Percentiles rank a stretch among this genome's conserved stretches.
Conservation (phyloP, 2,888 invertebrate species). For the Lamellibrachia satsuma region DNA sequence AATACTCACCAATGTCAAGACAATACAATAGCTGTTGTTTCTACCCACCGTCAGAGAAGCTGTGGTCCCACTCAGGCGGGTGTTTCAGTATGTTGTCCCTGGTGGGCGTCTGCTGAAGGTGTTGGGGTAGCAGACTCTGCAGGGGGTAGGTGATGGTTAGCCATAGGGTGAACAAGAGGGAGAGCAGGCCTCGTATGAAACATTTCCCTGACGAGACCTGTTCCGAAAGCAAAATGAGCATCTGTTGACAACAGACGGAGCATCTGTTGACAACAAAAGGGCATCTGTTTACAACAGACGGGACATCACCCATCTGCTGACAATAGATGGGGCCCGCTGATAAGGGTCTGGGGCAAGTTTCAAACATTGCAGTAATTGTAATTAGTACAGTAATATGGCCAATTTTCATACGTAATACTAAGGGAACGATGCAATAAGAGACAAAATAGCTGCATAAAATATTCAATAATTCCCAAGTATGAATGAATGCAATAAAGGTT, state of each 20-base stretch:
- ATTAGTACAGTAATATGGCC: neutral
- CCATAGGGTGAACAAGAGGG: slow-evolving; percentile 45
- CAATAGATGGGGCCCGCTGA: neutral
- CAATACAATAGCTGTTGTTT: neutral
- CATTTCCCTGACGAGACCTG: slow-evolving; percentile 34
- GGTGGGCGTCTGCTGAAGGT: slow-evolving; percentile 28
- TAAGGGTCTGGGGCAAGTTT: neutral
- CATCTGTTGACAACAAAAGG: neutral
- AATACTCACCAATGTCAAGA: too few relatives aligned
- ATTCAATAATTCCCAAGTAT: neutral
- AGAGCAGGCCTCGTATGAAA: slow-evolving; percentile 43
- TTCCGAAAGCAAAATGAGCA: neutral
- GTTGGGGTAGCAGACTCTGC: slow-evolving; percentile 32
- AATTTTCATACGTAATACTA: neutral
- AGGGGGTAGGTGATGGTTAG: slow-evolving; percentile 36
- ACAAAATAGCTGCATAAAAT: neutral
- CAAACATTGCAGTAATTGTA: neutral
- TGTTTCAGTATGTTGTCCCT: slow-evolving; percentile 14
- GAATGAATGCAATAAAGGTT: neutral
- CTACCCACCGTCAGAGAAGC: slow-evolving; percentile 56
- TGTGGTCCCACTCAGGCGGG: slow-evolving; percentile 49
- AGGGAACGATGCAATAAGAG: neutral
- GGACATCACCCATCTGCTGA: neutral
- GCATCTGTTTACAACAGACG: neutral
- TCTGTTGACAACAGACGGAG: neutral